A percentile compares a stretch with the other conserved stretches of the same genome.
Evolutionary conservation across 1,140 invertebrate genomes (phyloP).

Genomic region (Caenorhabditis remanei): DNA sequence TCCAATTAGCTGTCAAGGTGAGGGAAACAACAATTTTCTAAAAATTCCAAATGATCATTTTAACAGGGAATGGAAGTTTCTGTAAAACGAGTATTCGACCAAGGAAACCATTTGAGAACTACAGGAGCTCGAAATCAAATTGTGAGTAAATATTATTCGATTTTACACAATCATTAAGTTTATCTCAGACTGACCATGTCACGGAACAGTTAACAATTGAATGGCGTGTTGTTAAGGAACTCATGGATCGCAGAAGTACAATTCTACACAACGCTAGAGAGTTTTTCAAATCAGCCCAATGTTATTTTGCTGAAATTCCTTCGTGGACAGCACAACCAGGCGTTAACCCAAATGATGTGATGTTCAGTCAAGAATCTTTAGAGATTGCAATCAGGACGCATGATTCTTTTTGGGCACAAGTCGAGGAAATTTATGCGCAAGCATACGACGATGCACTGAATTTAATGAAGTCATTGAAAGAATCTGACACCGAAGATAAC

Average conservation of each 20-base stretch:
- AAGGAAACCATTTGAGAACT: background rate
- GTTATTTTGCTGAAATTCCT: constrained; percentile 18
- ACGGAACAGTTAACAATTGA: background rate
- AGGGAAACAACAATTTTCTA: background rate
- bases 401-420: constrained; percentile 36
- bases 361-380: constrained; percentile 29
- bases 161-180: background rate
- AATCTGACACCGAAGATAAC: constrained; percentile 20
- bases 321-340: constrained; percentile 50
- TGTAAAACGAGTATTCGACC: background rate
- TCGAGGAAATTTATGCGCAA: constrained; percentile 54
- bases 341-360: constrained; percentile 10
- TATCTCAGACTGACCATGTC: constrained; percentile 38
- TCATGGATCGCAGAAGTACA: background rate
- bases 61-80: constrained; percentile 26
- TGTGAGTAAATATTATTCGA: background rate
- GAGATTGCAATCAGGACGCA: constrained; percentile 34
- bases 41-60: background rate
- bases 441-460: constrained; percentile 25
- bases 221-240: constrained; percentile 29
- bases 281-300: constrained; percentile 38
- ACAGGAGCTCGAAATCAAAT: background rate
- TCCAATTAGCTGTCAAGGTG: background rate
- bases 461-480: constrained; percentile 10
- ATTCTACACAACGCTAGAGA: constrained; percentile 8